Base-by-base conservation (phyloP, 64 coral and sea anemone species). In the Platygyra sinensis region DNA sequence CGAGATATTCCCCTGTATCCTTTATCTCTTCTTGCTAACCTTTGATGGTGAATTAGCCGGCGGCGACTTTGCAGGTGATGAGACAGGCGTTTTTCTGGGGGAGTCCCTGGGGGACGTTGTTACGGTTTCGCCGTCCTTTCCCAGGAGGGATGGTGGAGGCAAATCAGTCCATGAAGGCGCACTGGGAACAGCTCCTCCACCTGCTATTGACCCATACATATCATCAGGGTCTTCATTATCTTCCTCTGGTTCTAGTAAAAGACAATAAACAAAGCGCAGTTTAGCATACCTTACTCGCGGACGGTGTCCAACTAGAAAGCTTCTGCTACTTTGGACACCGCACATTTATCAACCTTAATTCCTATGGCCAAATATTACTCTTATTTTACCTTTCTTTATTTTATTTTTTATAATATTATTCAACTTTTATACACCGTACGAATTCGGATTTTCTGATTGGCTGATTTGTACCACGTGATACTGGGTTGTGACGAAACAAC, bases 11-110 rank as follows among this genome's bases (percentile, higher is more conserved):
- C 5, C 65, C 22, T 24, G 25, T 11, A 69, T 12, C 22, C 1
- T n/a, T 17, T 50, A 16, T 24, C 15, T 18, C 24, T 27, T 10
- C 71, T 61, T 78, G 71, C 15, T 57, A 18, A 91, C 89, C 89
- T 91, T 91, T 30, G 89, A 75, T 12, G 89, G 80, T 14, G 89
- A 91, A 39, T 71, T 67, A 32, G 42, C 79, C 8, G 52, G 60
- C 14, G 79, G 74, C 10, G 89, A 76, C 39, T 74, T 82, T 52
- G 72, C n/a, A 60, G 89, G 79, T 75, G 78, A 83, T 19, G 89
- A 61, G 27, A 83, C 51, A 38, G 89, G 77, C 7, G 79, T 91
- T 62, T 91, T 91, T 28, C 38, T 74, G 4, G 89, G 89, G 52
- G 89, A 91, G 10, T 14, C 72, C 72, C 55, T 74, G 39, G 89